Evolutionary conservation across 2,113 vertebrate species (phyloP), one percentile per base, ranked within the genome.

Genomic region (Dolichallabes microphthalmus): DNA sequence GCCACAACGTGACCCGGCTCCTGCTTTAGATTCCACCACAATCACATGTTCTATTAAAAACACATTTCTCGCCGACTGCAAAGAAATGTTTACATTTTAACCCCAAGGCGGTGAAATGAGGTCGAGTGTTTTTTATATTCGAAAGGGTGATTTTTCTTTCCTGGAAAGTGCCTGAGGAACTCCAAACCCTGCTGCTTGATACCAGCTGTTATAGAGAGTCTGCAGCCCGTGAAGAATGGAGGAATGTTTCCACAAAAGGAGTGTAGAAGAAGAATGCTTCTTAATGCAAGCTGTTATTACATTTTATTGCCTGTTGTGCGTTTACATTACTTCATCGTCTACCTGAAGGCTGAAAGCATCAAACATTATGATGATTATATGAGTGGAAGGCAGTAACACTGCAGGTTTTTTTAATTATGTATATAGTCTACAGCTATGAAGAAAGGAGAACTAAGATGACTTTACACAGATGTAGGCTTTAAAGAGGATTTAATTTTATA

Each of bases 251-350:
- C 69, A 22, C 30, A 35, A 17, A 61, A 13, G n/a, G 32, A 68
- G 45, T 68, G 64, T 27, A 69, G 64, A 32, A 35, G 64, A 32
- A 35, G 63, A 53, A 53, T 17, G 73, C 53, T 76, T 76, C 25
- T 27, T 14, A 15, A 76, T 53, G 80, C 64, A 57, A 66, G 64
- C 69, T 4, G 15, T 53, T 76, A 53, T 76, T 63, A 61, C 27
- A 63, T 84, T 39, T 60, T 53, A 76, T 84, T 63, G 82, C 82
- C 27, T 27, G 50, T 82, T 35, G 82, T 50, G 45, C 7, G 39
- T 63, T 84, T 84, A 71, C 58, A 63, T 84, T 75, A 76, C 69
- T 76, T 76, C 82, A 84, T 75, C 35, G 61, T 76, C 39, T n/a
- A 57, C 68, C 68, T 61, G 68, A 50, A 61, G 69, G 55, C 30